Percentiles rank a stretch among this genome's conserved stretches.
These are phyloP conservation scores for Noctua janthe DNA, from an alignment of 2,888 invertebrate genomes.

Conservation along the genomic window DNA sequence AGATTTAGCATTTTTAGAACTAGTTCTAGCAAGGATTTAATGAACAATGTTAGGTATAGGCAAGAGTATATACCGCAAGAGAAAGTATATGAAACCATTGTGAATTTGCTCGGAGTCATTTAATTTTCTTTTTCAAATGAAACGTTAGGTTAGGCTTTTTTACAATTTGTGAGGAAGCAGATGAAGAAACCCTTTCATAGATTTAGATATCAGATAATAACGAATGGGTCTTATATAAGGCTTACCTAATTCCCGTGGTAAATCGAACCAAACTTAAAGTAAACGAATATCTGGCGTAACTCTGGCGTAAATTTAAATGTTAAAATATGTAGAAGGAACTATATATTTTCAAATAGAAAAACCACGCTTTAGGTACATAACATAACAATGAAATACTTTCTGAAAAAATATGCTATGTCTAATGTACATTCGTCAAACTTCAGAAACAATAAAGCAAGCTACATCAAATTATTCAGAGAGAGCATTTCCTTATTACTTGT, in stretches of 20 bases:
- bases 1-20: conserved; percentile 19
- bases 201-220: background rate
- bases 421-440: background rate
- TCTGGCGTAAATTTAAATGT: background rate
- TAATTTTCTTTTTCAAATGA: background rate
- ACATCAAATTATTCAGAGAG: conserved; percentile 23
- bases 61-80: background rate
- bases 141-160: background rate
- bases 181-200: background rate
- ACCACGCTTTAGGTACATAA: background rate
- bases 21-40: background rate
- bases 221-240: background rate
- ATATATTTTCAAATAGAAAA: background rate
- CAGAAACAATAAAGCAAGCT: conserved; percentile 18
- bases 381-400: background rate
- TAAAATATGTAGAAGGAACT: background rate
- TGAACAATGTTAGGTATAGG: background rate
- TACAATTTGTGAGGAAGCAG: background rate
- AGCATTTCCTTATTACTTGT: conserved; percentile 47
- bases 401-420: background rate
- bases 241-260: background rate
- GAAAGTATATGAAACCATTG: background rate
- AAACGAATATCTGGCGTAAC: background rate
- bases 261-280: background rate
- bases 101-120: background rate